These are phyloP conservation scores for Dinocampus coccinellae DNA, from an alignment of 2,888 invertebrate genomes.

Conservation along the genomic window DNA sequence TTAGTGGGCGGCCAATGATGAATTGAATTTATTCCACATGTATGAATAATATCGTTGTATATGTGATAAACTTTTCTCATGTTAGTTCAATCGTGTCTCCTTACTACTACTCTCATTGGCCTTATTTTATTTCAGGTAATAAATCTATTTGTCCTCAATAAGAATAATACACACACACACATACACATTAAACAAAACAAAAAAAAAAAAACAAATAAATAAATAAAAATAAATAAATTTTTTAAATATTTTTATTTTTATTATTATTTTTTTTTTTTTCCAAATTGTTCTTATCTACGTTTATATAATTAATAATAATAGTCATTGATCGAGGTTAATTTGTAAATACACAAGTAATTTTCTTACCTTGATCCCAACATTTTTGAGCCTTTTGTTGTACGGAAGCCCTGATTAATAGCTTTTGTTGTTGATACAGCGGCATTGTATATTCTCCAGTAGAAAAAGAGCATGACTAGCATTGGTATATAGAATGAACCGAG, in stretches of 20 bases:
- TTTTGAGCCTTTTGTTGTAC: conserved; percentile 82
- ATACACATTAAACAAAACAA: neutral
- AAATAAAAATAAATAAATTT: no score
- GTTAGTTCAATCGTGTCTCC: neutral
- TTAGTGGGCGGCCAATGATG: conserved; percentile 4
- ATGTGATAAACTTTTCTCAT: conserved; percentile 15
- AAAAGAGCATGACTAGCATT: conserved; percentile 97
- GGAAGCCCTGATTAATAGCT: conserved; percentile 91
- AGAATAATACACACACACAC: neutral
- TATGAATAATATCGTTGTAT: no score
- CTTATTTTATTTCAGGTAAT: neutral
- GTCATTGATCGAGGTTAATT: conserved; percentile 14
- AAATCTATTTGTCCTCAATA: neutral
- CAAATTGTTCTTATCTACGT: neutral
- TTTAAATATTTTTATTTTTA: no score
- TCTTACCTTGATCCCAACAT: conserved; percentile 66
- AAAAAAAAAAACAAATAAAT: neutral
- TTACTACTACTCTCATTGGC: conserved; percentile 1
- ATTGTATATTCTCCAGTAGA: conserved; percentile 96
- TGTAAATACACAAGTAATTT: conserved; percentile 3
- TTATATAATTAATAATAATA: neutral
- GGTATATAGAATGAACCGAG: conserved; percentile 98
- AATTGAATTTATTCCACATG: neutral
- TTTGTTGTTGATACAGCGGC: conserved; percentile 94
- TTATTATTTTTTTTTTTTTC: no score